phyloP scores from a whole-genome alignment of 2,113 vertebrate species.

The Poeciliopsis prolifica region DNA sequence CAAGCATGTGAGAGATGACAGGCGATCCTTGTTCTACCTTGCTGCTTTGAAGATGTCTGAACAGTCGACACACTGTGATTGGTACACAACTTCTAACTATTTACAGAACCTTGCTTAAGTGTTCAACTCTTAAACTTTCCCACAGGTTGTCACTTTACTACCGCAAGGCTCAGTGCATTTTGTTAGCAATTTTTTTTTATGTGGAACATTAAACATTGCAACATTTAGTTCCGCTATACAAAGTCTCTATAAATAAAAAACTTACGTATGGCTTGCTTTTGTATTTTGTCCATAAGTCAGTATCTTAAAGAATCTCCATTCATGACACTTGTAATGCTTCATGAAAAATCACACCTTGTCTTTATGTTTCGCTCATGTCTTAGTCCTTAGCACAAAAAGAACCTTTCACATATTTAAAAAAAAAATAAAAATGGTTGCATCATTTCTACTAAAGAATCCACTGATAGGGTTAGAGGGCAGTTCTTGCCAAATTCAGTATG shows the following conservation, averaged over 20 bases:
- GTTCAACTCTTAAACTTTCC: not conserved
- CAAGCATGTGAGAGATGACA: not conserved
- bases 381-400: not conserved
- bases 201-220: too few species aligned
- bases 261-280: too few species aligned
- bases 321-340: too few species aligned
- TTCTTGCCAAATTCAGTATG: not conserved
- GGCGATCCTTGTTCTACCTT: not conserved
- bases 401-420: not conserved
- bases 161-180: not conserved
- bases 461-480: not conserved
- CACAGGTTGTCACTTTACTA: not conserved
- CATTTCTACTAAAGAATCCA: not conserved
- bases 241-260: not conserved
- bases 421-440: not conserved
- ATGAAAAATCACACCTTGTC: too few species aligned
- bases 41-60: not conserved
- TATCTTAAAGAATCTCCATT: too few species aligned
- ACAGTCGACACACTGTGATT: not conserved
- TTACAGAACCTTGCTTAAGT: not conserved
- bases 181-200: not conserved
- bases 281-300: too few species aligned
- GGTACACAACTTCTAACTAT: not conserved
- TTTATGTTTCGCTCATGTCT: too few species aligned
- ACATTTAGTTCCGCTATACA: too few species aligned